Percentiles rank a stretch among this genome's conserved stretches.
Evolutionary conservation across 2,113 vertebrate genomes (phyloP).

Genomic region (Charina bottae): DNA sequence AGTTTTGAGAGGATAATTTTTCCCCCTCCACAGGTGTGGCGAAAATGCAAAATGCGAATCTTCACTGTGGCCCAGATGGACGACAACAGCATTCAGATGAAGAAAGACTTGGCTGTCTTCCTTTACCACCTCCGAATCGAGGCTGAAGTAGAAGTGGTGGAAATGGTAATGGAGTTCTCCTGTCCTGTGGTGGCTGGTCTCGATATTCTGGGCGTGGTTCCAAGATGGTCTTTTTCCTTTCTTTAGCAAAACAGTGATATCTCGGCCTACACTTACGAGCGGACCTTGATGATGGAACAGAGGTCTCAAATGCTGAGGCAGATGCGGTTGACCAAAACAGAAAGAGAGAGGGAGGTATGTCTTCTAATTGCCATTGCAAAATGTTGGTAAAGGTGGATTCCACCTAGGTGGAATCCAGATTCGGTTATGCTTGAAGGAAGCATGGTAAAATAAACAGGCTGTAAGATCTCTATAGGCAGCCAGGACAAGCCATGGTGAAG

Average conservation of each 20-base stretch:
- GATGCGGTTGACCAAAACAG: slow-evolving; percentile 94
- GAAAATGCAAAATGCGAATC: slow-evolving; percentile 96
- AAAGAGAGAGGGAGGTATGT: slow-evolving; percentile 90
- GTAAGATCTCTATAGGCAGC: neutral
- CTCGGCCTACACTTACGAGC: slow-evolving; percentile 96
- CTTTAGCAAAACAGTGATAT: slow-evolving; percentile 94
- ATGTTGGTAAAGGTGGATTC: too few species aligned
- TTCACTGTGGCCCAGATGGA: slow-evolving; percentile 99
- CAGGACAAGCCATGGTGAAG: neutral
- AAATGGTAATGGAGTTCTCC: slow-evolving; percentile 84
- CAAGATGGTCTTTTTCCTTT: slow-evolving; percentile 13
- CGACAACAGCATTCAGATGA: slow-evolving; percentile 99
- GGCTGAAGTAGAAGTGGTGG: slow-evolving; percentile 97
- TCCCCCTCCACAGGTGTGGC: slow-evolving; percentile 85
- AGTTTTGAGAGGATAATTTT: neutral
- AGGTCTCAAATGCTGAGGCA: slow-evolving; percentile 97
- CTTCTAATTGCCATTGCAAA: slow-evolving; percentile 19
- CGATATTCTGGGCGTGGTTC: neutral
- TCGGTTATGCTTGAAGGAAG: neutral
- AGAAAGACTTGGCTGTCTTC: slow-evolving; percentile 94
- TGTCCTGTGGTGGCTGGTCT: neutral
- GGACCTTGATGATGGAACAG: slow-evolving; percentile 99
- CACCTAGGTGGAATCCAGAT: neutral
- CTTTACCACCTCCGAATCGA: slow-evolving; percentile 96
- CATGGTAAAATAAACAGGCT: too few species aligned